Evolutionary conservation across 2,113 vertebrate genomes (phyloP), one percentile per base, ranked within the genome.

Genomic region (Salvelinus sp.): DNA sequence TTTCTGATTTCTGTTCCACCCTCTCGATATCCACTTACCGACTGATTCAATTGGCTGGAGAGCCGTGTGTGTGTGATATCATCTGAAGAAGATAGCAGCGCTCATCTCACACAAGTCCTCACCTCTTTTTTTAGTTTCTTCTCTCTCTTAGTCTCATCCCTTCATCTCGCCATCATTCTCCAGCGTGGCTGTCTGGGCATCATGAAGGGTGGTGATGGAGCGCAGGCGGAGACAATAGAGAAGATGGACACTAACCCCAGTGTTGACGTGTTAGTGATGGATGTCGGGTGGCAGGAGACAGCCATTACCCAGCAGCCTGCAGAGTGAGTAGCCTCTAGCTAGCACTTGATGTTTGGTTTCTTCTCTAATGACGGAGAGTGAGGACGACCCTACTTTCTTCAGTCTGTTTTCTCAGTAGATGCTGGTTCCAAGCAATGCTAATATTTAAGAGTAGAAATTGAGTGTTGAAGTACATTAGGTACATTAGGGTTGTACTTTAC

Each of bases 11-110:
- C 79, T 70, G 18, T 73, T 82, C 72, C 12, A 28, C 62, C 7
- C 38, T 16, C 30, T 76, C 79, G 79, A 81, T 79, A 83, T 89
- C 87, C 66, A 44, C 77, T 91, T 89, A 82, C 88, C 86, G 4
- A 1, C 82, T 90, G 86, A 92, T 91, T 88, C 82, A 83, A 85
- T 91, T 83, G 25, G 74, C 75, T 22, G 14, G 50, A 58, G 83
- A 76, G 80, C 85, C 81, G 16, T 54, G 86, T 30, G 86, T 30
- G 28, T 80, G 83, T 76, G 86, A 86, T 30, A 79, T 85, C 88
- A 69, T 76, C 83, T 81, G 23, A 0, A 76, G 86, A 90, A 87
- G 86, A 54, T 18, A 5, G 50, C 50, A 14, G 84, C 20, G n/a
- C 25, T 25, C 20, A 47, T 10, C 28, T 38, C 60, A 70, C 60